Percentiles rank a stretch among this genome's conserved stretches.
Conservation (phyloP, 2,797 vertebrate species). For the Enteromius treurensis region DNA sequence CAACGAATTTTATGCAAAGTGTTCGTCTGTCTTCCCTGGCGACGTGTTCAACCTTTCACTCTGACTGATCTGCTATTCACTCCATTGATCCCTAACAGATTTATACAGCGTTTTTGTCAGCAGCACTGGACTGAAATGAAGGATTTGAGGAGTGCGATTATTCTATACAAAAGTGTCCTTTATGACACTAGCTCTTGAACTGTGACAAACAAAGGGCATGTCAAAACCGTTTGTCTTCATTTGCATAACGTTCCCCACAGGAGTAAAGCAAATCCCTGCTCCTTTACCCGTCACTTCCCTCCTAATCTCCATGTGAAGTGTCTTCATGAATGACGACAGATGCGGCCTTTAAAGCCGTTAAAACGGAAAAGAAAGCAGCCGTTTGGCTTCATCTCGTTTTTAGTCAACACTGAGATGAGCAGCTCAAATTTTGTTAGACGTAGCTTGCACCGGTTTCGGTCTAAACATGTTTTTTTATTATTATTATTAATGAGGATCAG, state of each 20-base stretch:
- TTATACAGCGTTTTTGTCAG: not conserved
- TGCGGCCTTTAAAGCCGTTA: conserved; percentile 75
- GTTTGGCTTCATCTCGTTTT: conserved; percentile 66
- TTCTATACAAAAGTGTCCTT: not conserved
- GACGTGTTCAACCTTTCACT: conserved; percentile 27
- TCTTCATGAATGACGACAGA: conserved; percentile 75
- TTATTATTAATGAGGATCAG: not conserved
- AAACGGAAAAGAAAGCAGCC: conserved; percentile 69
- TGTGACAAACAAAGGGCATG: conserved; percentile 65
- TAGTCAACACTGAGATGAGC: conserved; percentile 55
- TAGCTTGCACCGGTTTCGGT: not conserved
- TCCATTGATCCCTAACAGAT: not conserved
- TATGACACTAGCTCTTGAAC: not conserved
- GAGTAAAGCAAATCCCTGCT: conserved; percentile 50
- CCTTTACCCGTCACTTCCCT: conserved; percentile 50
- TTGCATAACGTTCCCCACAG: conserved; percentile 73
- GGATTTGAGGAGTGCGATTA: conserved; percentile 11
- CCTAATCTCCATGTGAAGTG: conserved; percentile 77
- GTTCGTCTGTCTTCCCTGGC: not conserved
- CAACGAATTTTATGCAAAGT: conserved; percentile 74
- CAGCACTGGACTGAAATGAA: not conserved
- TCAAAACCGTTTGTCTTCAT: conserved; percentile 73
- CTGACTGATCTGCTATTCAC: conserved; percentile 6
- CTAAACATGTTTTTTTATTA: not conserved
- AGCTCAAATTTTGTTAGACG: not conserved